Conservation (phyloP, 2,797 vertebrate species). For the Danio albolineatus region DNA sequence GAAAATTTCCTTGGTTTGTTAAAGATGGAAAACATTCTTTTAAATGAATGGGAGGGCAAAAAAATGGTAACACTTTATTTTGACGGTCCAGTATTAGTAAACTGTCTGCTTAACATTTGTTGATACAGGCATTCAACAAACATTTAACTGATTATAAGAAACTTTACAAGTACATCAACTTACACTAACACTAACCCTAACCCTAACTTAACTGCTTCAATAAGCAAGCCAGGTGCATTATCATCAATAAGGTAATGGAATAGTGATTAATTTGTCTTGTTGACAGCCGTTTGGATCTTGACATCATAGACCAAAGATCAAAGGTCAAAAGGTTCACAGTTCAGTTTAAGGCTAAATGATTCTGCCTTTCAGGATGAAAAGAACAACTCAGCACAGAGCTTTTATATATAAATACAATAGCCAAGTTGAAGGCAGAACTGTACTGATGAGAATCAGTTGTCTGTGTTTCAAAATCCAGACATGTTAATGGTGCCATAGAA, state of each 20-base stretch:
- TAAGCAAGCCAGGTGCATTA: not conserved
- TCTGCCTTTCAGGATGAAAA: not conserved
- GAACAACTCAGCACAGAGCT: not conserved
- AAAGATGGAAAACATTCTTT: too few species aligned
- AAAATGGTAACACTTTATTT: too few species aligned
- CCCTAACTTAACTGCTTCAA: too few species aligned
- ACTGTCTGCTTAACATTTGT: too few species aligned
- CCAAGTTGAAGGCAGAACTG: not conserved
- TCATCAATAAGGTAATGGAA: constrained; percentile 8
- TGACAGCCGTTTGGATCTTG: constrained; percentile 9
- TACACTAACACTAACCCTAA: too few species aligned
- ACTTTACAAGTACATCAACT: too few species aligned
- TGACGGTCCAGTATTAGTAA: too few species aligned
- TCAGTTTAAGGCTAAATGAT: constrained; percentile 26
- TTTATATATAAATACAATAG: constrained; percentile 24
- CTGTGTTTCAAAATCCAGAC: constrained; percentile 1
- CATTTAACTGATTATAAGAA: too few species aligned
- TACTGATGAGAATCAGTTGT: constrained; percentile 29
- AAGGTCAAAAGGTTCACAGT: constrained; percentile 33
- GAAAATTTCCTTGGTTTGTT: too few species aligned
- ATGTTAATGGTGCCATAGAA: not conserved
- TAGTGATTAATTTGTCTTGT: constrained; percentile 32
- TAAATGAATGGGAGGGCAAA: too few species aligned
- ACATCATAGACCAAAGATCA: constrained; percentile 26
- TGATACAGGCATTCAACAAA: too few species aligned